Evolutionary conservation across 2,797 vertebrate genomes (phyloP), one percentile per base, ranked within the genome.

Genomic region (Arctocebus calabarensis): DNA sequence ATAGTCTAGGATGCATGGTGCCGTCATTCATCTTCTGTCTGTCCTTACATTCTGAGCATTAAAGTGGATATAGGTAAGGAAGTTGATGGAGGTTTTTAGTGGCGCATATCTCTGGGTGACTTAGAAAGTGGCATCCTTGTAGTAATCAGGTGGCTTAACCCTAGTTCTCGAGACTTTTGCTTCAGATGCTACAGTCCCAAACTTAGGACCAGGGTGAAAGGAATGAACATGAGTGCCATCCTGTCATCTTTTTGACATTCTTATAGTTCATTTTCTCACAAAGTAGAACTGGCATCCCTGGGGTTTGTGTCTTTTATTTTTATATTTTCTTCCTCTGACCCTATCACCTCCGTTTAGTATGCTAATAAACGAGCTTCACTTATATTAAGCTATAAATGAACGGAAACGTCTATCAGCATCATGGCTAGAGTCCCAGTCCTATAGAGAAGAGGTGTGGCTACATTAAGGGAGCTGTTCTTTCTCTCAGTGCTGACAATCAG

Each of bases 371-470:
- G 52, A 83, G 27, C 74, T 88, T 92, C 86, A 37, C 10, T 83
- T 55, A 52, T 3, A 4, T 52, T 52, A 52, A 52, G 48, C 48
- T 52, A 52, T 52, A 52, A 52, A 52, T 52, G 48, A 52, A 14
- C 48, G 1, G 29, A 92, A 91, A 94, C 88, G 29, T 81, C 16
- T 93, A 70, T 96, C 97, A 97, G 94, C 84, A 97, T 89, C 93
- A 91, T 82, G 93, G 96, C 79, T 95, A 96, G 96, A 89, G 78
- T 48, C 66, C 40, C n/a, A 77, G 52, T 6, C 25, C 23, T 34
- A 19, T 20, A 6, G 11, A 45, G 2, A n/a, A 62, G 12, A 13
- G 3, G 12, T 12, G 55, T 79, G 23, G 34, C 32, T 55, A 3
- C 17, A 7, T n/a, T 91, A 52, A 71, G 32, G 94, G 81, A 96